Evolutionary conservation across 2,113 vertebrate genomes (phyloP).

Genomic region (Laticauda laticaudata): DNA sequence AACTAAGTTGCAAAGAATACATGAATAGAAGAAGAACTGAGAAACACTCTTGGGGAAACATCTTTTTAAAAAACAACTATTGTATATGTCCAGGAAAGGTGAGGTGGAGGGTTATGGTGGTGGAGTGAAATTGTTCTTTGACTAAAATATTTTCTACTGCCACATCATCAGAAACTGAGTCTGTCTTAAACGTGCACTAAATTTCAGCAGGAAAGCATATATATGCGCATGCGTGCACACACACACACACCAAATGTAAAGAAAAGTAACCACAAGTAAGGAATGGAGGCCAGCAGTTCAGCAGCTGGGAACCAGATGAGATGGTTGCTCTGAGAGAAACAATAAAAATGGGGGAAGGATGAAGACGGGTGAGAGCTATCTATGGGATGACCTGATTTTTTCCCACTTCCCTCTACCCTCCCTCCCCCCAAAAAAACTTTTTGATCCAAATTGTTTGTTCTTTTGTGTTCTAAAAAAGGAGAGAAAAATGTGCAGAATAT

Average conservation of each 20-base stretch:
- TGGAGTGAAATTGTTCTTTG: neutral
- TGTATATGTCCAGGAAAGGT: neutral
- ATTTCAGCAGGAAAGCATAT: neutral
- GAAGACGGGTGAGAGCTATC: neutral
- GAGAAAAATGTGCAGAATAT: neutral
- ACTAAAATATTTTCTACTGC: constrained; percentile 17
- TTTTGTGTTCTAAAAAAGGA: neutral
- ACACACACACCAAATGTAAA: neutral
- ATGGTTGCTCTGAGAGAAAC: constrained; percentile 4
- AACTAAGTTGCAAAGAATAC: neutral
- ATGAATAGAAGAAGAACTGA: neutral
- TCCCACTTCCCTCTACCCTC: neutral
- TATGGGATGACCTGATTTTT: neutral
- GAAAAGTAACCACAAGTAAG: constrained; percentile 5
- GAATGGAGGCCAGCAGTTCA: neutral
- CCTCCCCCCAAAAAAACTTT: neutral
- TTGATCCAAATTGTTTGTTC: neutral
- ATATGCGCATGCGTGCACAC: neutral
- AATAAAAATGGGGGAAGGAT: neutral
- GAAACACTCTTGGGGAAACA: neutral
- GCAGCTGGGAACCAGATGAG: constrained; percentile 31
- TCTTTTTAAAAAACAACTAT: neutral
- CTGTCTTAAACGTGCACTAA: constrained; percentile 14
- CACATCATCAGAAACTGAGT: constrained; percentile 23
- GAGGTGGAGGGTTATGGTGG: neutral